A percentile compares a stretch with the other conserved stretches of the same genome.
Conservation (phyloP, 2,888 invertebrate species). For the Ceratothoa steindachneri region DNA sequence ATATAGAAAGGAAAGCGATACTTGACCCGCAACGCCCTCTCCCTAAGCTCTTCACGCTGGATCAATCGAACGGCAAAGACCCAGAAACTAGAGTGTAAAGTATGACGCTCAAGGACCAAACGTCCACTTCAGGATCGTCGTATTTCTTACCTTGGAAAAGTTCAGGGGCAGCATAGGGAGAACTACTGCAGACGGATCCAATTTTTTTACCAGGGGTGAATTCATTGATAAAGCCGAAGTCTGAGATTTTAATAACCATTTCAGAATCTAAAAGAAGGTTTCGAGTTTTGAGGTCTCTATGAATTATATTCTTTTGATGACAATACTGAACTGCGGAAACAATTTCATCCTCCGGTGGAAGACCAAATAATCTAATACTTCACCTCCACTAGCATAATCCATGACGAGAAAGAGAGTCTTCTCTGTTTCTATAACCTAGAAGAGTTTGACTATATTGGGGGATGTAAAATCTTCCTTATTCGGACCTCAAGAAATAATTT, state of each 20-base stretch:
- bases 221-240: slow-evolving; percentile 99
- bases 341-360: slow-evolving; percentile 97
- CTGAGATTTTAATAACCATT: slow-evolving; percentile 99
- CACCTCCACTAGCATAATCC: slow-evolving; percentile 99
- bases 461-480: slow-evolving; percentile 99
- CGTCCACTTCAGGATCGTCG: slow-evolving; percentile 98
- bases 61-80: slow-evolving; percentile 98
- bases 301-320: slow-evolving; percentile 99
- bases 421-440: slow-evolving; percentile 94
- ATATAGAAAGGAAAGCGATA: slow-evolving; percentile 99
- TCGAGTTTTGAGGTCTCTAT: slow-evolving; percentile 87
- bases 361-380: slow-evolving; percentile 99
- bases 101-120: slow-evolving; percentile 97
- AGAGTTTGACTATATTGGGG: slow-evolving; percentile 80
- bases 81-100: slow-evolving; percentile 98
- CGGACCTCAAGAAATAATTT: slow-evolving; percentile 89
- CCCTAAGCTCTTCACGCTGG: slow-evolving; percentile 91
- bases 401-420: slow-evolving; percentile 99
- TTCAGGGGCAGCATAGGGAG: slow-evolving; percentile 99
- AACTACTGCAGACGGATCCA: slow-evolving; percentile 99
- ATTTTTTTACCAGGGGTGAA: slow-evolving; percentile 97
- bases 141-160: slow-evolving; percentile 99
- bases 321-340: slow-evolving; percentile 99
- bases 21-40: slow-evolving; percentile 95
- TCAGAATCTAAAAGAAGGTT: slow-evolving; percentile 97